Evolutionary conservation across 1,140 invertebrate species (phyloP), one percentile per base, ranked within the genome.

Genomic region (Drosophila nigromelanica): DNA sequence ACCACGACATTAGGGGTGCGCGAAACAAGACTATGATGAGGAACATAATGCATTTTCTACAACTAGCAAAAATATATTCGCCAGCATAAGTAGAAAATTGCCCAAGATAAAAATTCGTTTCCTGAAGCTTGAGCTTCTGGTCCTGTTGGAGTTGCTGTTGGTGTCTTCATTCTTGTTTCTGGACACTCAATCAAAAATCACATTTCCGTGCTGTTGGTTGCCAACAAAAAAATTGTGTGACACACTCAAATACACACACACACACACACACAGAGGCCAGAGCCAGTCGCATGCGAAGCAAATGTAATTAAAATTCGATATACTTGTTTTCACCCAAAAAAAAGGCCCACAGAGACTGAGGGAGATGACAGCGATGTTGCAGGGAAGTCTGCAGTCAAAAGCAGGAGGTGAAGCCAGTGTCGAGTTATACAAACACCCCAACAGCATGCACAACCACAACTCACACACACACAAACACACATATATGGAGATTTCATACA

Each of bases 231-330:
- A 35, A 8, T 6, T 58, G 69, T 51, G 43, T 39, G 37, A 18
- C 40, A 35, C 30, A 48, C 21, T 10, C 30, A 56, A 18, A 71
- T 63, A 67, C 48, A 56, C 56, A 51, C n/a, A 14, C 39, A 68
- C 45, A 15, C 67, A 37, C 35, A 21, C 15, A 35, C 33, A 55
- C 7, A 10, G 30, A 48, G 14, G 12, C 37, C 18, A 18, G 18
- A 27, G 39, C 40, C 64, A 75, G 73, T 61, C 56, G 62, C 70
- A 61, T 71, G 74, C 62, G 80, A 87, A 74, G 83, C 76, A 90
- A 90, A 90, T 90, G 87, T 90, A 90, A 90, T 90, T 90, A 90
- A 90, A 90, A 90, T 87, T 90, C 87, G 81, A 90, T 90, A 90
- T 90, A 90, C 87, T 90, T 90, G 87, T 90, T 90, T 90, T 90